phyloP scores from a whole-genome alignment of 2,113 vertebrate genomes.

The Corynorhinus townsendii region DNA sequence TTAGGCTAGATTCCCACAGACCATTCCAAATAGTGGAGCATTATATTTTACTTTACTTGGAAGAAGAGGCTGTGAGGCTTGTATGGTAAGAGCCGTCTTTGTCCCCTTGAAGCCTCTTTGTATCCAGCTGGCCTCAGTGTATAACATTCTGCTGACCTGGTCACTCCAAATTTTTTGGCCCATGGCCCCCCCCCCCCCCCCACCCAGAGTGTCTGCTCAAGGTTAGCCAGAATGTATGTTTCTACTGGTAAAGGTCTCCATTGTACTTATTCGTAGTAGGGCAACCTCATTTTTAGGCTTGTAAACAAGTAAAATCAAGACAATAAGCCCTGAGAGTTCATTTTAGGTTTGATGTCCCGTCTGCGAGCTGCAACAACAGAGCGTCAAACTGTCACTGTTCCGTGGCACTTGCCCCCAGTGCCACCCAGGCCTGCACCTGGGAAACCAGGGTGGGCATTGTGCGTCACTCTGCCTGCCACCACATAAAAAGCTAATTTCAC shows the following conservation, averaged over 20 bases:
- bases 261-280: background rate
- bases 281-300: constrained; percentile 51
- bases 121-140: background rate
- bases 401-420: constrained; percentile 60
- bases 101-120: background rate
- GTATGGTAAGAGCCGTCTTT: background rate
- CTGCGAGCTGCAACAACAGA: constrained; percentile 14
- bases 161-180: background rate
- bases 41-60: background rate
- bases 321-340: constrained; percentile 47
- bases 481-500: constrained; percentile 81
- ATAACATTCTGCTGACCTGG: background rate
- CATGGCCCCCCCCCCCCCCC: background rate
- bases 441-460: constrained; percentile 65
- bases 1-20: background rate
- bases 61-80: background rate
- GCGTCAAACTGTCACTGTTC: constrained; percentile 64
- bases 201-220: background rate
- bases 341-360: constrained; percentile 58
- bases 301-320: constrained; percentile 70
- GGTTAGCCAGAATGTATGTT: background rate
- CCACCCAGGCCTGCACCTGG: constrained; percentile 75
- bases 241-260: background rate
- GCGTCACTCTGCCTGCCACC: constrained; percentile 75
- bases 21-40: background rate